Evolutionary conservation across 2,888 invertebrate species (phyloP), one percentile per base, ranked within the genome.

Genomic region (Drosophila demipolita): DNA sequence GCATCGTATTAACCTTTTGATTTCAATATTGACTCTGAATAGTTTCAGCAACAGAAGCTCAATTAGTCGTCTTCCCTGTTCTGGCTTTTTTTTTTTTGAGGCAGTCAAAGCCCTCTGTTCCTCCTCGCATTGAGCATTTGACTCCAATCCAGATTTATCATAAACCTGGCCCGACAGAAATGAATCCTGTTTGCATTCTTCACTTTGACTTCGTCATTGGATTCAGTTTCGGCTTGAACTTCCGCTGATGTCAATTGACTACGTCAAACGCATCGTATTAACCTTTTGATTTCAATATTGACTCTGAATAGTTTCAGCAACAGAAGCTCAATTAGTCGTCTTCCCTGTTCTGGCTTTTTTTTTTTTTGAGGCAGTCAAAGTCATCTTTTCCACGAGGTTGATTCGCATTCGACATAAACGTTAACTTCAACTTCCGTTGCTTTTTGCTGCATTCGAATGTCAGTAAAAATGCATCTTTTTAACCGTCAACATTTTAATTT

Each of bases 401-500:
- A 87, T 88, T 70, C 78, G 78, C 81, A 72, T 88, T 85, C 80
- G 2, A 29, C 36, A 57, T 36, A 15, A 3, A 35, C 7, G 52
- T 32, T n/a, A 42, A 5, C 1, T 62, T 9, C n/a, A 15, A 48
- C n/a, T 59, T 9, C 26, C 38, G 11, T 26, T 29, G n/a, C 36
- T 6, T 17, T 54, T 8, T n/a, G 15, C 38, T n/a, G 29, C 12
- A 4, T 11, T 54, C n/a, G 45, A 66, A 55, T 62, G 66, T 66
- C 64, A 63, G 64, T 62, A 73, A 81, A 89, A 89, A 87, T 77
- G 80, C 88, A 85, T 73, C 73, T 80, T 73, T 86, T 88, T 90
- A 88, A 89, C 90, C 87, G 79, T 86, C 80, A 78, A 80, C 88
- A 78, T 86, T 85, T 76, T 87, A 78, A 80, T 75, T 83, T 78